Evolutionary conservation across 2,888 invertebrate genomes (phyloP).

Genomic region (Isotomurus palustris): DNA sequence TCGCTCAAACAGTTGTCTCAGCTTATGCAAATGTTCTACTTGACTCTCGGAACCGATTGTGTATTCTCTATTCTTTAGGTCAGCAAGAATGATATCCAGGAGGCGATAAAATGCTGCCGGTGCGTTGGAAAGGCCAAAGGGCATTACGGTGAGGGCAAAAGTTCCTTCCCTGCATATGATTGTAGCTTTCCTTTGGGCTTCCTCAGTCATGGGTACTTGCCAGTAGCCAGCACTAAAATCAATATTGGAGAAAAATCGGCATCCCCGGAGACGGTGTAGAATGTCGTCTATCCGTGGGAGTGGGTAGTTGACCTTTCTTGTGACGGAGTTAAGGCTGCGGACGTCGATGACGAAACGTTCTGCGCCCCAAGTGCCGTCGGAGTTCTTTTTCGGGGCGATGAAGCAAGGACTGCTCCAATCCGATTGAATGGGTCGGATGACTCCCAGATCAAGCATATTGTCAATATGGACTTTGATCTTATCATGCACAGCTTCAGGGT

Average conservation of each 20-base stretch:
- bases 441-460: background rate
- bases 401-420: background rate
- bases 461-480: background rate
- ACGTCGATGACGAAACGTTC: background rate
- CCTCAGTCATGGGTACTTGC: background rate
- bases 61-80: background rate
- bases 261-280: background rate
- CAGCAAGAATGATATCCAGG: background rate
- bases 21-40: background rate
- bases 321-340: background rate
- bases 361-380: background rate
- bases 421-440: background rate
- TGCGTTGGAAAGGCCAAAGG: background rate
- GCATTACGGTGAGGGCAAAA: background rate
- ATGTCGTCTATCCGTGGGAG: background rate
- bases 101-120: background rate
- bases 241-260: background rate
- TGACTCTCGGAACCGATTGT: background rate
- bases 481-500: background rate
- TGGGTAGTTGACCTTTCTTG: background rate
- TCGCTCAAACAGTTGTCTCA: background rate
- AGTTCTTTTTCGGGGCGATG: slow-evolving; percentile 2
- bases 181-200: background rate
- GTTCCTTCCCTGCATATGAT: background rate
- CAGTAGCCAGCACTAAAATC: background rate